Evolutionary conservation across 2,888 invertebrate species (phyloP), one percentile per base, ranked within the genome.

Genomic region (Meteorus colon): DNA sequence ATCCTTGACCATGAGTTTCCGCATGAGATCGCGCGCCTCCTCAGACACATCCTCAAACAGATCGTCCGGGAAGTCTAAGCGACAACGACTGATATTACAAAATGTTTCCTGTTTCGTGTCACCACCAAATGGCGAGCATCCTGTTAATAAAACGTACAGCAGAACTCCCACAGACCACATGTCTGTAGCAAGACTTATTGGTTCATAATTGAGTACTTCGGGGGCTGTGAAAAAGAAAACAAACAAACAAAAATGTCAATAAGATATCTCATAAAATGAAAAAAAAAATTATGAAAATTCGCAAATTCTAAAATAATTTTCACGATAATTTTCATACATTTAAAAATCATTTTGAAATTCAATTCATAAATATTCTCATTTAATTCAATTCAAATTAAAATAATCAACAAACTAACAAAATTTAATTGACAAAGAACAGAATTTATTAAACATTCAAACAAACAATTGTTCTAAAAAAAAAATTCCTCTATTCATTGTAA

Each of bases 111-210:
- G 98, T 90, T 98, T 98, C 81, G 95, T 96, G 90, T 98, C 97
- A 76, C 97, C 98, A 76, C 97, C 97, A 90, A 98, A 98, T 37
- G 98, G 98, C 73, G 98, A 97, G 90, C 96, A 97, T 74, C 98
- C 98, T 84, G 97, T 97, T 80, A 98, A 91, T 84, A 98, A 93
- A 48, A 98, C 98, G 91, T 98, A 98, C 55, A 97, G 94, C 86
- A 98, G 91, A 62, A 98, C 98, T 78, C 98, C 98, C 82, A 98
- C 94, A 79, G 98, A 98, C 98, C 98, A 98, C 92, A 98, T 97
- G 91, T 98, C 98, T 76, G 98, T 98, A 67, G 97, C 95, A 82
- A 98, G 92, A 83, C 96, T 95, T 81, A 98, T 94, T 76, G 98
- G 97, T 91, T 98, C 98, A 91, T 98, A 98, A 86, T 96, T 97